Evolutionary conservation across 2,113 vertebrate genomes (phyloP).

Genomic region (Apus apus): DNA sequence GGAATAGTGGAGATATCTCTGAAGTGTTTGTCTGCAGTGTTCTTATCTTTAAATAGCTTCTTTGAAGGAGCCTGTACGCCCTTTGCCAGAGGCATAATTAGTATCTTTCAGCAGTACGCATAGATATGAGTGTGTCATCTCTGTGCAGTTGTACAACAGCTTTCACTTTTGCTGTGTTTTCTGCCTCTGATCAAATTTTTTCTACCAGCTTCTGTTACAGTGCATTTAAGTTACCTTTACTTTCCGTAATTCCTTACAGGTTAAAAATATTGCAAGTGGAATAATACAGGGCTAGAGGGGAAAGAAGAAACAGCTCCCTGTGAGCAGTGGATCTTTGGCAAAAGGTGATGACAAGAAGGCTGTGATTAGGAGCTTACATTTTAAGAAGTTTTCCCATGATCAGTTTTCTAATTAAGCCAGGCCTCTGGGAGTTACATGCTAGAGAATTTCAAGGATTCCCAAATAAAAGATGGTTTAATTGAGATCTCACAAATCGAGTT

Average conservation of each 20-base stretch:
- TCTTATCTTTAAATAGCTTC: conserved; percentile 67
- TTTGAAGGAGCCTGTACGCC: conserved; percentile 23
- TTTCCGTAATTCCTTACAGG: conserved; percentile 58
- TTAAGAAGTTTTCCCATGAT: conserved; percentile 56
- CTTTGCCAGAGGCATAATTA: conserved; percentile 67
- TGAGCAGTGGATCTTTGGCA: conserved; percentile 19
- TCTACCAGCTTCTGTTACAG: conserved; percentile 35
- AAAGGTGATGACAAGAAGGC: conserved; percentile 24
- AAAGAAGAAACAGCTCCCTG: background rate
- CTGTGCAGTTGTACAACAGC: fast-evolving
- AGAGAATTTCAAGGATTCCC: conserved; percentile 39
- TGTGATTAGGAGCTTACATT: conserved; percentile 17
- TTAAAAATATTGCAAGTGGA: conserved; percentile 41
- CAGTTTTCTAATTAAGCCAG: conserved; percentile 35
- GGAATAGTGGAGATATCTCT: background rate
- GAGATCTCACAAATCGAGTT: conserved; percentile 45
- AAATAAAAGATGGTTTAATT: conserved; percentile 43
- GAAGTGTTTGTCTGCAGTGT: conserved; percentile 47
- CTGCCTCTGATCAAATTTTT: conserved; percentile 41
- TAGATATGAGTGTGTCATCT: background rate
- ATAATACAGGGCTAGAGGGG: background rate
- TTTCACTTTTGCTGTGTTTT: background rate
- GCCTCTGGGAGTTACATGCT: conserved; percentile 33
- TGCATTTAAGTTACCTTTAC: conserved; percentile 36
- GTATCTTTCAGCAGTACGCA: background rate